Conservation (phyloP, 2,113 vertebrate genomes). For the Patagioenas fasciata region DNA sequence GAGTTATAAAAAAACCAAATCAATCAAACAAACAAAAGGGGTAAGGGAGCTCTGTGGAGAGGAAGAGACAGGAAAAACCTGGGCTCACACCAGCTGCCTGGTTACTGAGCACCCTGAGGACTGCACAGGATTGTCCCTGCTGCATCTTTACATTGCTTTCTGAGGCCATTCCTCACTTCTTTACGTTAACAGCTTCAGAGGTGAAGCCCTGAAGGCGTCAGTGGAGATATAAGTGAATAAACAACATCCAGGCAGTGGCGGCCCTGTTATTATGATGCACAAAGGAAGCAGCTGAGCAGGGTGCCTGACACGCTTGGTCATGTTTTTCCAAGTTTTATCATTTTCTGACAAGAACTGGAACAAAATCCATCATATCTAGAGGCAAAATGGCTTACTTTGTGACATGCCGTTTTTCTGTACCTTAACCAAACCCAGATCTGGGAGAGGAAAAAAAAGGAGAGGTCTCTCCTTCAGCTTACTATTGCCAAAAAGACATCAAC, state of each 20-base stretch:
- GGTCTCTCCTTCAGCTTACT: not conserved
- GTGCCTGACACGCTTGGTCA: not conserved
- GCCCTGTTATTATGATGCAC: not conserved
- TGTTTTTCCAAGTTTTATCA: not conserved
- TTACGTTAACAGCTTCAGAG: not conserved
- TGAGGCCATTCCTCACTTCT: not conserved
- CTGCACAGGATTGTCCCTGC: not conserved
- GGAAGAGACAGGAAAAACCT: not conserved
- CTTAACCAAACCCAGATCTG: not conserved
- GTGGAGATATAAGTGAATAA: not conserved
- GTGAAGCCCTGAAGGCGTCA: not conserved
- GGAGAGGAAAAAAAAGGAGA: not conserved
- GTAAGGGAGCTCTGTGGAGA: not conserved
- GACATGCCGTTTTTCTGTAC: not conserved
- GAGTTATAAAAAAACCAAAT: no score
- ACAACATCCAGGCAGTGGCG: fast-evolving
- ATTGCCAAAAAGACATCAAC: not conserved
- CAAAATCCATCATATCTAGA: not conserved
- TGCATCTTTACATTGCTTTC: not conserved
- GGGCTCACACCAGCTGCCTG: not conserved
- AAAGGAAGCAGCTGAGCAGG: not conserved
- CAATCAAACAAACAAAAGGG: not conserved
- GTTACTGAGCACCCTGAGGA: not conserved
- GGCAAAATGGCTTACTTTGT: not conserved
- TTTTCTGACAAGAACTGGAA: not conserved